Base-by-base conservation (phyloP, 2,888 invertebrate species). In the Trichogramma dendrolimi region DNA sequence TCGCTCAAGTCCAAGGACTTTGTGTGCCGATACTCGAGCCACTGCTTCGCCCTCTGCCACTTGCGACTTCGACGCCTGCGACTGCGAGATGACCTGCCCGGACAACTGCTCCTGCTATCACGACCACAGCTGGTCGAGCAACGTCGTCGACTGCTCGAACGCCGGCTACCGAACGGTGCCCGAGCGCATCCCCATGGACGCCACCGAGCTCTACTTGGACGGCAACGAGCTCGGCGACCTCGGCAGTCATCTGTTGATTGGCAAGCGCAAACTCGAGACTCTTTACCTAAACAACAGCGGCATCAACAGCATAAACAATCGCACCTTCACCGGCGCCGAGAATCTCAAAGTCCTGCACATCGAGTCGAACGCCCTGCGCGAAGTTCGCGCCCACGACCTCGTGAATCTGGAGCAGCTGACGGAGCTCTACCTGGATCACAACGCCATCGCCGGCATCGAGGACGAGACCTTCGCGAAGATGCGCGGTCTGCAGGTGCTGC, bases 61-160 rank as follows among this genome's bases (percentile, higher is more conserved):
- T 94, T 94, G 93, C 81, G 91, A 92, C 77, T 93, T 90, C 82
- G 91, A 91, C 79, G 91, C 91, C 67, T 94, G 93, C 81, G 93
- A 94, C 81, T 93, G 93, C 80, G 90, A 92, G 83, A 92, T 92
- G 89, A 90, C 90, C 71, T 94, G 93, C 79, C 93, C 93, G 68
- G 86, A 86, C 78, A 89, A 88, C 78, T 94, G 93, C 80, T 87
- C 88, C 69, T 94, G 93, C 79, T 93, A 88, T 83, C 91, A 91
- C 82, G 92, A 93, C 82, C 87, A 89, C 80, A 87, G 88, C 71
- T 92, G 92, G 90, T 86, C 87, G 71, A 88, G 89, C 75, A 92
- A 92, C 82, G 89, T 92, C 61, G 91, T 92, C 69, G 90, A 91
- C 82, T 92, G 92, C 81, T 88, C 89, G 70, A 86, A 84, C 75